Evolutionary conservation across 1,140 invertebrate genomes (phyloP).

Genomic region (Drosophila melanica): DNA sequence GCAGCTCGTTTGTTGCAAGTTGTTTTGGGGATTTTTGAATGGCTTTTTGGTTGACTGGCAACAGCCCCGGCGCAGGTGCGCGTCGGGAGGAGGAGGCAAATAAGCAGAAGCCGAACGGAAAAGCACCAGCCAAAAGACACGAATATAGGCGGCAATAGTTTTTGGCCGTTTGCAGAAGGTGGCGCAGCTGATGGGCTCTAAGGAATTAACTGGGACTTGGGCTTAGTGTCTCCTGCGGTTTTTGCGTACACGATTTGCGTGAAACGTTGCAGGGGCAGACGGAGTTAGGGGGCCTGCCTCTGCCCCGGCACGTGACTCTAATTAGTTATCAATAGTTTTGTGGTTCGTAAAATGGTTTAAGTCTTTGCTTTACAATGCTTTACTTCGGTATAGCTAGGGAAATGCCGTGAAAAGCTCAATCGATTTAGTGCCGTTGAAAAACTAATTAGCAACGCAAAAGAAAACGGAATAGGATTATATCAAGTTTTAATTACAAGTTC

Average conservation of each 20-base stretch:
- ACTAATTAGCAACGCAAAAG: slow-evolving; percentile 22
- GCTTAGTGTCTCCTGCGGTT: slow-evolving; percentile 19
- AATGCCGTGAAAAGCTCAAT: background rate
- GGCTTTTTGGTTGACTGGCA: slow-evolving; percentile 66
- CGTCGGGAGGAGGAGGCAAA: background rate
- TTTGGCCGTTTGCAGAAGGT: background rate
- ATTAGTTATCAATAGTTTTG: slow-evolving; percentile 29
- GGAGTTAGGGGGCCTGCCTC: background rate
- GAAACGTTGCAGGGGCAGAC: background rate
- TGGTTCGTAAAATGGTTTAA: background rate
- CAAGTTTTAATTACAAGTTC: no score
- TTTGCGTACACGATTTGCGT: background rate
- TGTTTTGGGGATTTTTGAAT: slow-evolving; percentile 63
- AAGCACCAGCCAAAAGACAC: background rate
- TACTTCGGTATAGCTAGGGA: background rate
- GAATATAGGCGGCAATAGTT: background rate
- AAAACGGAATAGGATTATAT: no score
- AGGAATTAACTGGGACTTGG: slow-evolving; percentile 17
- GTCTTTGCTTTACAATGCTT: slow-evolving; percentile 1
- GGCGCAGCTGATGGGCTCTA: slow-evolving; percentile 18
- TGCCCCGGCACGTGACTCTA: slow-evolving; percentile 6
- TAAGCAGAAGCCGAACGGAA: background rate
- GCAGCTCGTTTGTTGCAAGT: slow-evolving; percentile 42
- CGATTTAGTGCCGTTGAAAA: slow-evolving; percentile 6
- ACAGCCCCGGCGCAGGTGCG: slow-evolving; percentile 8